phyloP scores from a whole-genome alignment of 1,140 invertebrate genomes.

The Wasmannia auropunctata region DNA sequence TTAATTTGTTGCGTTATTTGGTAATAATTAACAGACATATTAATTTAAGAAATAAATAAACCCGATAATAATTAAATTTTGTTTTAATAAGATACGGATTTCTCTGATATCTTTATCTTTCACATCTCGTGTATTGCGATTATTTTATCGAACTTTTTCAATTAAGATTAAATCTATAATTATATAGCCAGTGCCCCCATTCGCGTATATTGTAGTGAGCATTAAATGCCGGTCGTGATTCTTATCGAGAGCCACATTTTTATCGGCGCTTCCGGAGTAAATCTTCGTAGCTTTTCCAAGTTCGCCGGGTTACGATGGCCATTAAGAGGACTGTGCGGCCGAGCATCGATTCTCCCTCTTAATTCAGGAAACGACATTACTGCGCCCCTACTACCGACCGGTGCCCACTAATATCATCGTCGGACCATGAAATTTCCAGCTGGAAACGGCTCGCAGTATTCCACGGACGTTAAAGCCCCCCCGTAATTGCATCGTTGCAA shows the following conservation, averaged over 20 bases:
- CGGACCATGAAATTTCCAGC: slow-evolving; percentile 80
- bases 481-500: slow-evolving; percentile 80
- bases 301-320: slow-evolving; percentile 9
- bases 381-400: slow-evolving; percentile 32
- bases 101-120: background rate
- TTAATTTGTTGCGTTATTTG: background rate
- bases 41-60: slow-evolving; percentile 10
- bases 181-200: background rate
- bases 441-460: slow-evolving; percentile 78
- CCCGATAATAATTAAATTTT: background rate
- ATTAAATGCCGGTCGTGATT: slow-evolving; percentile 15
- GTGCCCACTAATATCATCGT: slow-evolving; percentile 76
- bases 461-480: slow-evolving; percentile 77
- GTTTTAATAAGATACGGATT: background rate
- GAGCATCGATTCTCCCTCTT: slow-evolving; percentile 68
- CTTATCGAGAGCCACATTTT: slow-evolving; percentile 25
- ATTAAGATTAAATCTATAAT: slow-evolving; percentile 28
- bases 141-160: background rate
- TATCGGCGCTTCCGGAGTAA: background rate
- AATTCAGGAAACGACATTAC: slow-evolving; percentile 74
- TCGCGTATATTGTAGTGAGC: background rate
- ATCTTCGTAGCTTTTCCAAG: slow-evolving; percentile 25
- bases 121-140: background rate
- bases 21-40: background rate
- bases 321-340: slow-evolving; percentile 28